Evolutionary conservation across 1,140 invertebrate genomes (phyloP).

Genomic region (Drosophila eugracilis): DNA sequence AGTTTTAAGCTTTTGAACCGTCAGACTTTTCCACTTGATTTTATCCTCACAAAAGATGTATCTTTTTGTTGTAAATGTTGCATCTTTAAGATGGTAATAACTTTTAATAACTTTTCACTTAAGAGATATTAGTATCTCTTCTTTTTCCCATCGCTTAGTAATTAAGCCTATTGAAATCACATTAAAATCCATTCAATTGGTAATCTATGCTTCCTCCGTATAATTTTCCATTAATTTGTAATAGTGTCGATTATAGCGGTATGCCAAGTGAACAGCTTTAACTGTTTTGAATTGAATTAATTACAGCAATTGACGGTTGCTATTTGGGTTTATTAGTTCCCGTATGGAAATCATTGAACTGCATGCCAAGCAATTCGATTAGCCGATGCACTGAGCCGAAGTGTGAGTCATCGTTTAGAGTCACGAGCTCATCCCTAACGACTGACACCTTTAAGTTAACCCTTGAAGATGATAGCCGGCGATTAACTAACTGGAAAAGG

Average conservation of each 20-base stretch:
- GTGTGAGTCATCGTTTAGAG: constrained; percentile 17
- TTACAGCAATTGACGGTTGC: constrained; percentile 27
- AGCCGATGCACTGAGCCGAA: constrained; percentile 14
- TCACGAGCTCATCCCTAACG: constrained; percentile 37
- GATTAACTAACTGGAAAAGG: constrained; percentile 63
- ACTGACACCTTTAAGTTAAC: constrained; percentile 39
- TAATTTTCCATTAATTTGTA: constrained; percentile 15
- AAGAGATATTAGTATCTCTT: no score
- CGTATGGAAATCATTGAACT: constrained; percentile 48
- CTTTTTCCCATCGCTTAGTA: neutral
- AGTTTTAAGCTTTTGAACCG: no score
- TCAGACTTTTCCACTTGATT: no score
- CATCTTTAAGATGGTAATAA: no score
- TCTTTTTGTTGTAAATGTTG: no score
- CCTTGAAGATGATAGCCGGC: constrained; percentile 41
- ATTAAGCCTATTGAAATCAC: neutral
- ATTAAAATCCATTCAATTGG: constrained; percentile 3
- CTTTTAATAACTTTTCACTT: no score
- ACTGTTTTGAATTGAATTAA: constrained; percentile 50
- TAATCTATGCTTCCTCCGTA: neutral
- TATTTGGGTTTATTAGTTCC: constrained; percentile 38
- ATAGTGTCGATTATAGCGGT: constrained; percentile 27
- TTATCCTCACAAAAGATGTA: no score
- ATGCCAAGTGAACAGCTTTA: constrained; percentile 26
- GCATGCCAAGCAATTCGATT: constrained; percentile 32